These are phyloP conservation scores for Papilio gigon DNA, from an alignment of 2,888 invertebrate species.

Conservation along the genomic window DNA sequence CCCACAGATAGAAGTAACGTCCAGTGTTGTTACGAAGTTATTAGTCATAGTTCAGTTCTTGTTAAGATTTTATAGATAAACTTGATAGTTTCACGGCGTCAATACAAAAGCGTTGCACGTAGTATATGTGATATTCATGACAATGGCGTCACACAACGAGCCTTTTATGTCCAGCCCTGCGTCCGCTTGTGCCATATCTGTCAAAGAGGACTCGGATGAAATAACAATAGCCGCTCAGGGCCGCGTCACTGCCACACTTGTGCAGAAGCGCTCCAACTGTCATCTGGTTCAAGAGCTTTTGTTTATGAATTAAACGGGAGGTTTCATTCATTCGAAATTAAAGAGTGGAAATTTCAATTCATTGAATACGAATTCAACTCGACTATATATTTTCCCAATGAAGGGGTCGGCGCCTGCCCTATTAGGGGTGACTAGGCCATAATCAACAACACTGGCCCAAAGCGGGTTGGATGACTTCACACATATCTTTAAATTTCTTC, in stretches of 20 bases:
- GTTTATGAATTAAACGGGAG: constrained; percentile 16
- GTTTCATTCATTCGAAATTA: constrained; percentile 23
- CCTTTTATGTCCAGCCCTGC: constrained; percentile 51
- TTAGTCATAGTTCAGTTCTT: constrained; percentile 1
- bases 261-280: constrained; percentile 20
- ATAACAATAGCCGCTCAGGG: constrained; percentile 38
- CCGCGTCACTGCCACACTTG: constrained; percentile 27
- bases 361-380: background rate
- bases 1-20: no score
- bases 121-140: constrained; percentile 49
- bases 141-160: constrained; percentile 53
- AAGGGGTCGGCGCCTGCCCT: no score
- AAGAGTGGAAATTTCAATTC: constrained; percentile 11
- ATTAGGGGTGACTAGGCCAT: no score
- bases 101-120: constrained; percentile 36
- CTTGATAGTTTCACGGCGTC: constrained; percentile 2
- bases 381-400: background rate
- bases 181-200: constrained; percentile 46
- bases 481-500: no score
- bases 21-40: no score
- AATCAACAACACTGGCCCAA: no score
- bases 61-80: constrained; percentile 22
- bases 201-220: constrained; percentile 37
- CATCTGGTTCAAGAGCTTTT: constrained; percentile 32
- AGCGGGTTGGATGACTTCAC: no score